Evolutionary conservation across 1,140 invertebrate genomes (phyloP).

Genomic region (Pachypeltis micranthus): DNA sequence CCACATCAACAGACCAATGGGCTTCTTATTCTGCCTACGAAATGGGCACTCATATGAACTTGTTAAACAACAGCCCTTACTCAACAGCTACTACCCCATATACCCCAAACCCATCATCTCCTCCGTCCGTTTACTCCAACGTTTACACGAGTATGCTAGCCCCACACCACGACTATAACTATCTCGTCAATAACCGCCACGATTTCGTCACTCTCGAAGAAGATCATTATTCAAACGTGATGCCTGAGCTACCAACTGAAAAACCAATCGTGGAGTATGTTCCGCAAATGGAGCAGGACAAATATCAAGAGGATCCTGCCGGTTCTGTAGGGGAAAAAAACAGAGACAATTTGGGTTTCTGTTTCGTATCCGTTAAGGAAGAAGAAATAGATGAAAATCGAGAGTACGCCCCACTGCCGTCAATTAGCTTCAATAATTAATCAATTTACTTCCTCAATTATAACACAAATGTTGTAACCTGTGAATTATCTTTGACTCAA

Average conservation of each 20-base stretch:
- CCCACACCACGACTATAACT: conserved; percentile 41
- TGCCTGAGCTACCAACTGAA: conserved; percentile 39
- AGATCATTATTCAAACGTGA: conserved; percentile 46
- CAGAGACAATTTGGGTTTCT: conserved; percentile 14
- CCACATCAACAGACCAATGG: conserved; percentile 47
- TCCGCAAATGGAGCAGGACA: conserved; percentile 10
- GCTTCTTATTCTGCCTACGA: conserved; percentile 45
- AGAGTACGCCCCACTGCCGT: conserved; percentile 38
- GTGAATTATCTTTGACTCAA: too few relatives aligned
- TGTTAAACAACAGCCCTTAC: conserved; percentile 56
- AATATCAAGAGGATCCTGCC: background rate
- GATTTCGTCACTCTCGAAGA: conserved; percentile 39
- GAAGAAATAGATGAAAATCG: conserved; percentile 24
- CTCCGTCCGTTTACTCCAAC: conserved; percentile 25
- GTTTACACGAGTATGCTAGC: conserved; percentile 34
- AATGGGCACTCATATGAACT: conserved; percentile 50
- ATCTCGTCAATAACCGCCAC: conserved; percentile 43
- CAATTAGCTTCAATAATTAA: conserved; percentile 27
- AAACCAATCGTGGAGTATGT: conserved; percentile 44
- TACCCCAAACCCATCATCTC: conserved; percentile 29
- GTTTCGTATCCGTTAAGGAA: conserved; percentile 18
- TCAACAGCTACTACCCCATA: conserved; percentile 40
- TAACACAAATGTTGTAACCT: conserved; percentile 2
- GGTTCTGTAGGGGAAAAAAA: background rate
- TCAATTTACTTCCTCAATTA: background rate